Evolutionary conservation across 2,888 invertebrate species (phyloP).

Genomic region (Drosophila helvetica): DNA sequence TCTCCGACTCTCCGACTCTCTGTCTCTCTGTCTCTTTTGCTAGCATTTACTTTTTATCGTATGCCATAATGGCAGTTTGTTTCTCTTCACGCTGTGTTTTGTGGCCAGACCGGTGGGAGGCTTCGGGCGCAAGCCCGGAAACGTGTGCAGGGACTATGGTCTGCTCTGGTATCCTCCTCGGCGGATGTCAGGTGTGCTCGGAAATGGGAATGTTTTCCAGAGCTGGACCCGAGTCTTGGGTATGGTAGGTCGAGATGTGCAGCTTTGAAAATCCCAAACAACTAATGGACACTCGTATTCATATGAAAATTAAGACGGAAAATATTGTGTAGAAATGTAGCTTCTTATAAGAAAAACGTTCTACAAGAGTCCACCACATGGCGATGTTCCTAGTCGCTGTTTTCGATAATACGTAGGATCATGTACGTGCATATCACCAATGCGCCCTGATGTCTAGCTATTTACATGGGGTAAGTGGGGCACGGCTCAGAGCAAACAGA

Average conservation of each 20-base stretch:
- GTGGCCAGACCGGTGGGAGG: slow-evolving; percentile 11
- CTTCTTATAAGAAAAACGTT: too few species aligned
- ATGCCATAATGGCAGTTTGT: slow-evolving; percentile 46
- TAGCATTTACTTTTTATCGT: slow-evolving; percentile 51
- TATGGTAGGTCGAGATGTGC: neutral
- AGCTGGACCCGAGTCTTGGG: slow-evolving; percentile 17
- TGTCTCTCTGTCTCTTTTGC: too few species aligned
- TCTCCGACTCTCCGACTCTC: neutral
- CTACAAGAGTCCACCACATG: too few species aligned
- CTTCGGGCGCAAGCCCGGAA: slow-evolving; percentile 11
- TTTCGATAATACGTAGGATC: too few species aligned
- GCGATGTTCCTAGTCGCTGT: too few species aligned
- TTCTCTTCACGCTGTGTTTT: slow-evolving; percentile 35
- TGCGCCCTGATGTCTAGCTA: too few species aligned
- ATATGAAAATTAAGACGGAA: neutral
- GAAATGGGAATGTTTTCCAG: slow-evolving; percentile 11
- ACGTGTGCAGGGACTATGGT: slow-evolving; percentile 12
- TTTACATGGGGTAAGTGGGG: too few species aligned
- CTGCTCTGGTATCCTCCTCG: slow-evolving; percentile 22
- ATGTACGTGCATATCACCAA: too few species aligned
- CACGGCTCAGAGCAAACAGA: too few species aligned
- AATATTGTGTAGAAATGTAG: too few species aligned
- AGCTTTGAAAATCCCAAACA: neutral
- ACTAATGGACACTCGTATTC: neutral
- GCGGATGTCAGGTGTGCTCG: slow-evolving; percentile 38